Conservation (phyloP, 2,797 vertebrate species). For the Choloepus didactylus region DNA sequence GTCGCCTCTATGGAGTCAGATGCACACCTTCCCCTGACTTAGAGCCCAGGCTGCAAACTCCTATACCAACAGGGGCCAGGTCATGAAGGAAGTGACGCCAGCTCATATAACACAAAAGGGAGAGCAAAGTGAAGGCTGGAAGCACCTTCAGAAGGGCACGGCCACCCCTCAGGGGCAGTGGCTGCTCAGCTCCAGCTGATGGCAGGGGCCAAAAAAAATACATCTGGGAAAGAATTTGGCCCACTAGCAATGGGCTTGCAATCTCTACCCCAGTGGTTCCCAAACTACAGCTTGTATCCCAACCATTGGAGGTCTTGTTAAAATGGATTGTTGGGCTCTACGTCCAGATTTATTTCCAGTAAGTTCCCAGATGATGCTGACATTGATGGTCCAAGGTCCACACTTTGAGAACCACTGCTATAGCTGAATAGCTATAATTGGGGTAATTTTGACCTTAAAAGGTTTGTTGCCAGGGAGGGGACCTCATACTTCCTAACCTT, state of each 20-base stretch:
- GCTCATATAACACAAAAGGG: background rate
- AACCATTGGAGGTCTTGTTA: background rate
- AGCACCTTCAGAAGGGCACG: background rate
- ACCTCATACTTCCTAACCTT: background rate
- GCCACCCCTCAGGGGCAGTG: slow-evolving; percentile 34
- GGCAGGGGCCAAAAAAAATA: slow-evolving; percentile 61
- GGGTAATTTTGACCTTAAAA: background rate
- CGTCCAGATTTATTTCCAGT: background rate
- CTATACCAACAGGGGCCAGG: background rate
- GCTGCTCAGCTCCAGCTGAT: slow-evolving; percentile 49
- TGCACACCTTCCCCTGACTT: background rate
- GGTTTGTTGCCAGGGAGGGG: background rate
- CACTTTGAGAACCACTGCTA: background rate
- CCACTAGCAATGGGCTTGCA: background rate
- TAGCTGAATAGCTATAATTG: background rate
- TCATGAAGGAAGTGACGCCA: background rate
- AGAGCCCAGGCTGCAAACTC: background rate
- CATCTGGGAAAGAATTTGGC: slow-evolving; percentile 65
- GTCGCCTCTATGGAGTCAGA: background rate
- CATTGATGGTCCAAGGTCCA: background rate
- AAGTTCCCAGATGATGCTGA: background rate
- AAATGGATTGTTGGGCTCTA: background rate
- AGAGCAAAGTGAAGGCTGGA: background rate
- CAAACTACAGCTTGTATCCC: background rate
- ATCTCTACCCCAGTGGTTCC: background rate